Conservation (phyloP, 2,113 vertebrate genomes). For the Ramphastos sulfuratus region DNA sequence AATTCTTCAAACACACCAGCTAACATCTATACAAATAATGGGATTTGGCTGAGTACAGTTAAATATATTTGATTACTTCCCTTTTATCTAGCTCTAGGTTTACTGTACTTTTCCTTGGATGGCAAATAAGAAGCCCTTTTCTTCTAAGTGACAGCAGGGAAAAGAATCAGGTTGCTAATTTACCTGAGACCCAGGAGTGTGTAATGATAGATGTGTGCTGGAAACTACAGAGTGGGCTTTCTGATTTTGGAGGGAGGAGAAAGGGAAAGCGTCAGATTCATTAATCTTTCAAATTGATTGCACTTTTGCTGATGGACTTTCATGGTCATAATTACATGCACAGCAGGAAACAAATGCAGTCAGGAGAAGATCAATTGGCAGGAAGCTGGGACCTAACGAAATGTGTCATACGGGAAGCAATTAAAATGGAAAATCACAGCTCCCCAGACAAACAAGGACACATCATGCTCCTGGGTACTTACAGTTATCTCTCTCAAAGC, state of each 20-base stretch:
- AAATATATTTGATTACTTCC: slow-evolving; percentile 68
- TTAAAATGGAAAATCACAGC: not conserved
- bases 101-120: slow-evolving; percentile 67
- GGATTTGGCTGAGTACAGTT: slow-evolving; percentile 48
- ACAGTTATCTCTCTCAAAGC: not conserved
- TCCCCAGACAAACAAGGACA: not conserved
- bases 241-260: slow-evolving; percentile 19
- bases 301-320: slow-evolving; percentile 33
- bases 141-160: slow-evolving; percentile 68
- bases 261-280: slow-evolving; percentile 46
- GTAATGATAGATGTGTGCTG: slow-evolving; percentile 69
- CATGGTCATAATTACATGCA: slow-evolving; percentile 15
- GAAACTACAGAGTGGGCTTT: slow-evolving; percentile 52
- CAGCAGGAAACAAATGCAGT: slow-evolving; percentile 1
- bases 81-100: slow-evolving; percentile 62
- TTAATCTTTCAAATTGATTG: slow-evolving; percentile 34
- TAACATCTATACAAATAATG: slow-evolving; percentile 29
- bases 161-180: slow-evolving; percentile 75
- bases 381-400: not conserved
- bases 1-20: slow-evolving; percentile 7
- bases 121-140: slow-evolving; percentile 71
- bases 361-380: not conserved
- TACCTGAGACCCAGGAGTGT: slow-evolving; percentile 52
- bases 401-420: not conserved
- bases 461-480: fast-evolving